Evolutionary conservation across 2,888 invertebrate species (phyloP).

Genomic region (Andricus quercusramuli): DNA sequence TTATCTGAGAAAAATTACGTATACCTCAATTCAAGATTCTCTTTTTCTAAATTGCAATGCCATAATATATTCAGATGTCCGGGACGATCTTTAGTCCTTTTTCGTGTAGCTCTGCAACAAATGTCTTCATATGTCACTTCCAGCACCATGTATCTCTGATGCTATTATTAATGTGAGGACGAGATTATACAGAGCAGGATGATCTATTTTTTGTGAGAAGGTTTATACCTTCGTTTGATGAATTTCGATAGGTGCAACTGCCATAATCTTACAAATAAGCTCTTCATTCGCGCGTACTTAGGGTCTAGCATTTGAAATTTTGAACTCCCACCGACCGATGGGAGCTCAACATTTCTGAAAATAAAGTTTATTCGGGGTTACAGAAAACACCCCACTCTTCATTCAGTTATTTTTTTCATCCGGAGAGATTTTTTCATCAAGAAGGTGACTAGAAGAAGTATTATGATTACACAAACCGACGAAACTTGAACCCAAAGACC

Average conservation of each 20-base stretch:
- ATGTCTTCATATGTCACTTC: slow-evolving; percentile 9
- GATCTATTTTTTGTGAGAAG: background rate
- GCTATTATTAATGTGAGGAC: background rate
- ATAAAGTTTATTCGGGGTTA: background rate
- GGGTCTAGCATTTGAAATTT: background rate
- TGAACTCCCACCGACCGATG: background rate
- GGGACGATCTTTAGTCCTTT: background rate
- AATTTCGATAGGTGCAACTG: slow-evolving; percentile 8
- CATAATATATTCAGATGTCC: background rate
- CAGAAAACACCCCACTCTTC: background rate
- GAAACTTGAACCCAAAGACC: no score
- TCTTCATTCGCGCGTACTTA: background rate
- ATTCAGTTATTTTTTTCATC: background rate
- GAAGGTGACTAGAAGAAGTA: no score
- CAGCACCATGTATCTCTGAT: slow-evolving; percentile 1
- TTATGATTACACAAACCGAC: no score
- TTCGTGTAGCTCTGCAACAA: slow-evolving; percentile 14
- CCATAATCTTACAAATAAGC: slow-evolving; percentile 7
- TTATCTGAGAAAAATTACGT: background rate
- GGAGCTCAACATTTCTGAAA: background rate
- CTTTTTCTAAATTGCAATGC: background rate
- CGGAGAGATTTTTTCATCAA: background rate
- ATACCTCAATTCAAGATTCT: background rate
- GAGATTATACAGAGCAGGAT: background rate
- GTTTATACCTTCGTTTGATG: background rate